Percentiles rank a stretch among this genome's conserved stretches.
Conservation (phyloP, 2,797 vertebrate species). For the Tauraco hartlaubi region DNA sequence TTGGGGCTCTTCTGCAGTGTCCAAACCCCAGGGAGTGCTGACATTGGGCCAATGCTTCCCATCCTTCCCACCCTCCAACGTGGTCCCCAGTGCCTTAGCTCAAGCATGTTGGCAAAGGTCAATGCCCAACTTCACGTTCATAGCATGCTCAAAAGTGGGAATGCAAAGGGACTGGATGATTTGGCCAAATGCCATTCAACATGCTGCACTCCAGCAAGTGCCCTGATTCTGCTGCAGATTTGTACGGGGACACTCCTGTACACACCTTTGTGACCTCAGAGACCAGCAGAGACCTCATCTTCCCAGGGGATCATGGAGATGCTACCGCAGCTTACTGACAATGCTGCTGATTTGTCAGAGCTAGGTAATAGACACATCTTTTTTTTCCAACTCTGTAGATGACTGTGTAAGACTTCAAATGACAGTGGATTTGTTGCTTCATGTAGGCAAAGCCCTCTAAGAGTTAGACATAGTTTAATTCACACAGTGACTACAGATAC, state of each 20-base stretch:
- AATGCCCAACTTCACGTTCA: background rate
- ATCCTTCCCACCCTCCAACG: background rate
- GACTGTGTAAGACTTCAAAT: background rate
- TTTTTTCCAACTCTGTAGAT: background rate
- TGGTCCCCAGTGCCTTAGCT: accelerated
- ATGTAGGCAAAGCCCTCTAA: background rate
- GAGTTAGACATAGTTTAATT: background rate
- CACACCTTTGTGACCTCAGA: background rate
- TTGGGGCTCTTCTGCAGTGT: background rate
- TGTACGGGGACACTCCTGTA: background rate
- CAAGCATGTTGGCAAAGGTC: background rate
- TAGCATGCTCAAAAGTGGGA: background rate
- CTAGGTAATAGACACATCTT: background rate
- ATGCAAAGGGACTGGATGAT: background rate
- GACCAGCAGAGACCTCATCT: background rate
- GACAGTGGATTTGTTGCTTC: background rate
- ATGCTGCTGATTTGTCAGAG: background rate
- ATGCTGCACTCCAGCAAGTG: background rate
- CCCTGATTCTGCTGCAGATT: background rate
- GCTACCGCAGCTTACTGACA: background rate
- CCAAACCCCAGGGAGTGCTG: accelerated
- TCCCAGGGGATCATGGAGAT: background rate
- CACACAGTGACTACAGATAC: background rate
- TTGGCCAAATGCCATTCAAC: background rate
- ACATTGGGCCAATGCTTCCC: accelerated